phyloP scores from a whole-genome alignment of 1,140 invertebrate species.

The Drosophila nannoptera region DNA sequence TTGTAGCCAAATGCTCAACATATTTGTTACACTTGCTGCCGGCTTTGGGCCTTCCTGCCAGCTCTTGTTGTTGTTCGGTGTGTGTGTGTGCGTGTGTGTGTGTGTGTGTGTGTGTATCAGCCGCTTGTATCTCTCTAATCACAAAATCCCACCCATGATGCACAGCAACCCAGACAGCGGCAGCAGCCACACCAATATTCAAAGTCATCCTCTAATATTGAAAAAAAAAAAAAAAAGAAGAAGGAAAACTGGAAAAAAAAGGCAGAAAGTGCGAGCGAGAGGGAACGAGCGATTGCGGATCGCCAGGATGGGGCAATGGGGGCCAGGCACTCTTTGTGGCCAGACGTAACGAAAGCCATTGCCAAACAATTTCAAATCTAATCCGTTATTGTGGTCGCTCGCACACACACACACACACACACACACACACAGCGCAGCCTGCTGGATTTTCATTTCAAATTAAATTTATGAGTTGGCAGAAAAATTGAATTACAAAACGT shows the following conservation, averaged over 20 bases:
- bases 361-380: conserved; percentile 75
- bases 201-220: conserved; percentile 77
- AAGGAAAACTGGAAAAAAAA: neutral
- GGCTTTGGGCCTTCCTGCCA: conserved; percentile 7
- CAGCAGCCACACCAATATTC: conserved; percentile 61
- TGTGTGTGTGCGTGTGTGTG: too few relatives aligned
- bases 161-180: too few relatives aligned
- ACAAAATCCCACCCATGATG: conserved; percentile 76
- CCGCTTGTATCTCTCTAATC: conserved; percentile 54
- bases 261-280: neutral
- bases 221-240: conserved; percentile 37
- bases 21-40: conserved; percentile 66
- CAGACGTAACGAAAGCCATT: conserved; percentile 38
- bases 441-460: conserved; percentile 78
- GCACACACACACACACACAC: too few relatives aligned
- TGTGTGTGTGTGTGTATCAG: too few relatives aligned
- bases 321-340: conserved; percentile 18
- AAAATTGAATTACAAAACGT: conserved; percentile 56
- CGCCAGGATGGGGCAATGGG: neutral
- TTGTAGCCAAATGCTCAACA: conserved; percentile 42
- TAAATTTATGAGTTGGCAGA: conserved; percentile 78
- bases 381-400: conserved; percentile 66
- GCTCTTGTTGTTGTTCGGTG: conserved; percentile 37
- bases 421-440: conserved; percentile 53
- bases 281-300: neutral